A percentile compares a stretch with the other conserved stretches of the same genome.
Evolutionary conservation across 2,797 vertebrate species (phyloP).

Genomic region (Hypotaenidia philippensis): DNA sequence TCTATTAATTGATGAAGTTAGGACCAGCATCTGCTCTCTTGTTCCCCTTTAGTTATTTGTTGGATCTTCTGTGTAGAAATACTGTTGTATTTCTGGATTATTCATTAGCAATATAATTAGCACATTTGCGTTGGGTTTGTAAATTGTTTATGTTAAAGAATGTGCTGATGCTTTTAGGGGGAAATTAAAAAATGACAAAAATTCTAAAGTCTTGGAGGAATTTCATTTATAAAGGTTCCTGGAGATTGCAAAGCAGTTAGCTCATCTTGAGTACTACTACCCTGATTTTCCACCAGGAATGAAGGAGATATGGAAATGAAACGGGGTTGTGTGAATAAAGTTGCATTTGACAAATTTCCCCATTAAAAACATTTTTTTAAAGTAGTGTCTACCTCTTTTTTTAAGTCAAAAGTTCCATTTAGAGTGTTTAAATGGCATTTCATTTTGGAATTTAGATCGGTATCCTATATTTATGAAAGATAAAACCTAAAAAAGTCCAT

Average conservation of each 20-base stretch:
- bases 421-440: neutral
- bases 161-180: neutral
- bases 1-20: neutral
- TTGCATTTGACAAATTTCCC: neutral
- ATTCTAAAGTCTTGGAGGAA: neutral
- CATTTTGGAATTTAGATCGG: neutral
- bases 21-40: accelerated
- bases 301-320: neutral
- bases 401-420: neutral
- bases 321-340: neutral
- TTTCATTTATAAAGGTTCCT: neutral
- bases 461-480: neutral
- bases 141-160: neutral
- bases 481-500: neutral
- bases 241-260: neutral
- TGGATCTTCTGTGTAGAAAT: neutral
- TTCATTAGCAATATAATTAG: neutral
- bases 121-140: neutral
- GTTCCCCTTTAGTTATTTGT: neutral
- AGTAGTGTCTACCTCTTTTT: neutral
- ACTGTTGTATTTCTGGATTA: neutral
- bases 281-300: neutral
- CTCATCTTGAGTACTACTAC: neutral
- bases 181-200: neutral
- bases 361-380: neutral